These are phyloP conservation scores for Sigmodon hispidus DNA, from an alignment of 2,113 vertebrate species.

Conservation along the genomic window DNA sequence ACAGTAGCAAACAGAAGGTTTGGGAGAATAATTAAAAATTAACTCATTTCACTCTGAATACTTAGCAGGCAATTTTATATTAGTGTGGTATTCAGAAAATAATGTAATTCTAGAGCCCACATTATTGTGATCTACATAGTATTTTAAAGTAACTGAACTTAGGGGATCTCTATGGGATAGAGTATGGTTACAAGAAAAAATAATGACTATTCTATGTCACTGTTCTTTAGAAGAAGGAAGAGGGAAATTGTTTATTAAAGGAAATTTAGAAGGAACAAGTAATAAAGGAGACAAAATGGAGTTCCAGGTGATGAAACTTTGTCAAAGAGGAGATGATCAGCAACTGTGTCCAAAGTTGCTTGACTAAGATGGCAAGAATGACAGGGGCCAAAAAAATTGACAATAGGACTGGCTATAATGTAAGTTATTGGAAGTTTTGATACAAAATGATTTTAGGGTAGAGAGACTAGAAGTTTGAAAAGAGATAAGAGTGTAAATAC, in stretches of 20 bases:
- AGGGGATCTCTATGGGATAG: not conserved
- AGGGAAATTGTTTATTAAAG: constrained; percentile 3
- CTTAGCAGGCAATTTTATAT: not conserved
- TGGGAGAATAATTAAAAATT: not conserved
- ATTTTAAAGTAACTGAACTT: not conserved
- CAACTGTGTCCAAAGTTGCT: not conserved
- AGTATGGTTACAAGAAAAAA: not conserved
- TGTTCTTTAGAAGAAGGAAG: not conserved
- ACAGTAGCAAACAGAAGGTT: not conserved
- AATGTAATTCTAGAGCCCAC: not conserved
- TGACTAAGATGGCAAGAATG: not conserved
- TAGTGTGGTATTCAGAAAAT: constrained; percentile 7
- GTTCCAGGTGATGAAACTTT: constrained; percentile 7
- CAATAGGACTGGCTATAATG: not conserved
- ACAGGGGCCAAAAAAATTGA: not conserved
- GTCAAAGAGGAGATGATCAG: constrained; percentile 35
- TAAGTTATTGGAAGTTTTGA: constrained; percentile 45
- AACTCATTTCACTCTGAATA: constrained; percentile 23
- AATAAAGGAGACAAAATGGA: constrained; percentile 29
- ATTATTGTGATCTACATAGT: not conserved
- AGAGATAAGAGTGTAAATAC: constrained; percentile 23
- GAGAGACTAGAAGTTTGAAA: constrained; percentile 31
- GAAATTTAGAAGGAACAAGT: constrained; percentile 10
- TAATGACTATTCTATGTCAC: not conserved
- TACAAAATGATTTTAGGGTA: constrained; percentile 45